Conservation (phyloP, 2,113 vertebrate species). For the Chloropsis hardwickii region DNA sequence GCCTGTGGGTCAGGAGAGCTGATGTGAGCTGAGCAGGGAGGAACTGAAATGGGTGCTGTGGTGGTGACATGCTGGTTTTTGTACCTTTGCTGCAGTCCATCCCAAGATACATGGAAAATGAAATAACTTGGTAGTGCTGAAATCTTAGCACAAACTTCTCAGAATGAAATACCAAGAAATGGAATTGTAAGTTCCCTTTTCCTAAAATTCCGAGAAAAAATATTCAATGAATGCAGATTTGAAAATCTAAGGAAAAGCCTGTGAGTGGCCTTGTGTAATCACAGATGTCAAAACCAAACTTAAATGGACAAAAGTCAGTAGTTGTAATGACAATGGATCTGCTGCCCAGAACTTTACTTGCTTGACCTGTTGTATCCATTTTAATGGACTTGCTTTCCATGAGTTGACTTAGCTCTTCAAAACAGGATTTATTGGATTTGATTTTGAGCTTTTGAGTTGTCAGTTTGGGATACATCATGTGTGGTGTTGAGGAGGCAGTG, state of each 20-base stretch:
- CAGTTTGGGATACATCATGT: background rate
- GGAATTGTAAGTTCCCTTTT: background rate
- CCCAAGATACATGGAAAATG: background rate
- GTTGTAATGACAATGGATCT: background rate
- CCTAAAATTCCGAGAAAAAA: background rate
- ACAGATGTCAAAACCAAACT: background rate
- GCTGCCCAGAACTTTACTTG: background rate
- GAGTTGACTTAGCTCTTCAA: background rate
- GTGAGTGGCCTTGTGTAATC: background rate
- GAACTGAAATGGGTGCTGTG: background rate
- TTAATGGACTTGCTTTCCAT: background rate
- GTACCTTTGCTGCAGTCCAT: background rate
- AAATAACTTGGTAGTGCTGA: background rate
- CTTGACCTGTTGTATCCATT: background rate
- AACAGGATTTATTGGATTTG: constrained; percentile 13
- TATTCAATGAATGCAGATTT: background rate
- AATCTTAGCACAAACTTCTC: background rate
- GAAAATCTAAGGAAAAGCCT: background rate
- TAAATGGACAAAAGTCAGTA: background rate
- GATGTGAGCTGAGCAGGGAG: background rate
- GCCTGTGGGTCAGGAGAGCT: background rate
- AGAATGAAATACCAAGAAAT: background rate
- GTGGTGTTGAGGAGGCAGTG: background rate
- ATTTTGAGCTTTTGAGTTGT: constrained; percentile 27
- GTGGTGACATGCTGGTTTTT: background rate